Conservation (phyloP, 2,888 invertebrate genomes). For the Tribolium freemani region DNA sequence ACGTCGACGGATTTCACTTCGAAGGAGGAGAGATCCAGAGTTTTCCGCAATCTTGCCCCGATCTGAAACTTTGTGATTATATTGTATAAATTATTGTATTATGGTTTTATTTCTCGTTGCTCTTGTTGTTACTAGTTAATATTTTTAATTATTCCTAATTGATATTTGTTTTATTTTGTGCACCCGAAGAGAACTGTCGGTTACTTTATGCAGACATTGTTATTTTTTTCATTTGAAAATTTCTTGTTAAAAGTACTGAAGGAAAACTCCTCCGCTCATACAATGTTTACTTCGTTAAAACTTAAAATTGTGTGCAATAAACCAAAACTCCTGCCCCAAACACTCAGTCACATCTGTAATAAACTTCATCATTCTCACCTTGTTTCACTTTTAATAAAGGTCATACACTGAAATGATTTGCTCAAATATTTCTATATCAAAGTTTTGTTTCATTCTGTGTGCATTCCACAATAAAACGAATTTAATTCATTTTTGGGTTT, state of each 20-base stretch:
- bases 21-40: constrained; percentile 30
- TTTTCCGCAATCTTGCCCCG: constrained; percentile 35
- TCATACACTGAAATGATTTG: constrained; percentile 63
- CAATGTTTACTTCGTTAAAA: constrained; percentile 64
- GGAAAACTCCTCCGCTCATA: constrained; percentile 47
- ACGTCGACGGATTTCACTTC: constrained; percentile 42
- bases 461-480: constrained; percentile 64
- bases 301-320: constrained; percentile 64
- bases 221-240: constrained; percentile 37
- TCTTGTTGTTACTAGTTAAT: constrained; percentile 62
- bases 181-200: constrained; percentile 37
- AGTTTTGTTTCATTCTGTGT: constrained; percentile 64
- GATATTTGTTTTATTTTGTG: constrained; percentile 47
- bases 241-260: constrained; percentile 41
- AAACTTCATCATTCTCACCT: constrained; percentile 60
- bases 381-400: constrained; percentile 59
- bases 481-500: constrained; percentile 59
- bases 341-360: constrained; percentile 58
- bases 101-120: constrained; percentile 60
- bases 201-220: constrained; percentile 29
- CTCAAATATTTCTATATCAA: constrained; percentile 62
- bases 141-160: constrained; percentile 53
- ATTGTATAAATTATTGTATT: constrained; percentile 61
- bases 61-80: constrained; percentile 57
- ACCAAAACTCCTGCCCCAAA: constrained; percentile 58